phyloP scores from a whole-genome alignment of 2,113 vertebrate species.

The Castor canadensis region DNA sequence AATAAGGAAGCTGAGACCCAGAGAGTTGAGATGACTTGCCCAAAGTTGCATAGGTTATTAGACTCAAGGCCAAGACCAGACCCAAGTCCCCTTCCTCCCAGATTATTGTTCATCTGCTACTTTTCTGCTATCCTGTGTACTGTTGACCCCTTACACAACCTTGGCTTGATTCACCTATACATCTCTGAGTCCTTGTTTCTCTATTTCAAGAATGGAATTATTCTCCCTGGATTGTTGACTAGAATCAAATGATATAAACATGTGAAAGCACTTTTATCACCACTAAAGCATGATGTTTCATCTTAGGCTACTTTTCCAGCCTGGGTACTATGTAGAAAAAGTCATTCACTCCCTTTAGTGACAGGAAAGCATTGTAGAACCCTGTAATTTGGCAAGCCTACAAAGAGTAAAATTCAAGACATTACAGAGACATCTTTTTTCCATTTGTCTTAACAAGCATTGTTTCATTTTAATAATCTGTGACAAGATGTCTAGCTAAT shows the following conservation, averaged over 20 bases:
- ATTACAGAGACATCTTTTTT: constrained; percentile 55
- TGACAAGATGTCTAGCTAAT: constrained; percentile 62
- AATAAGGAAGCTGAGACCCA: not conserved
- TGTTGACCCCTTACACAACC: not conserved
- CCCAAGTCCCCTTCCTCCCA: no score
- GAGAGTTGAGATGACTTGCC: not conserved
- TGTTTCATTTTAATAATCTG: constrained; percentile 68
- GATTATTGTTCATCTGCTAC: not conserved
- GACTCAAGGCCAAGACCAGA: not conserved
- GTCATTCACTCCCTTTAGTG: not conserved
- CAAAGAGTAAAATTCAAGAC: constrained; percentile 27
- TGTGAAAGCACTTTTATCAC: not conserved
- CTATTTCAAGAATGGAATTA: not conserved
- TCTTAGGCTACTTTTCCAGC: constrained; percentile 10
- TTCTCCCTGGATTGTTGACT: not conserved
- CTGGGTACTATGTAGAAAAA: constrained; percentile 1
- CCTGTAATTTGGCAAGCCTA: constrained; percentile 38
- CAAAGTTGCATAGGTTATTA: not conserved
- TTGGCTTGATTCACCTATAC: not conserved
- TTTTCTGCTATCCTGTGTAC: not conserved
- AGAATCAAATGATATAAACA: not conserved
- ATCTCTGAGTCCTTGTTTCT: not conserved
- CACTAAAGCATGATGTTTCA: constrained; percentile 27
- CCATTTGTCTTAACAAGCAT: constrained; percentile 70
- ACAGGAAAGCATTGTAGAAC: constrained; percentile 49